Evolutionary conservation across 2,888 invertebrate genomes (phyloP), one percentile per base, ranked within the genome.

Genomic region (Ischnura elegans): DNA sequence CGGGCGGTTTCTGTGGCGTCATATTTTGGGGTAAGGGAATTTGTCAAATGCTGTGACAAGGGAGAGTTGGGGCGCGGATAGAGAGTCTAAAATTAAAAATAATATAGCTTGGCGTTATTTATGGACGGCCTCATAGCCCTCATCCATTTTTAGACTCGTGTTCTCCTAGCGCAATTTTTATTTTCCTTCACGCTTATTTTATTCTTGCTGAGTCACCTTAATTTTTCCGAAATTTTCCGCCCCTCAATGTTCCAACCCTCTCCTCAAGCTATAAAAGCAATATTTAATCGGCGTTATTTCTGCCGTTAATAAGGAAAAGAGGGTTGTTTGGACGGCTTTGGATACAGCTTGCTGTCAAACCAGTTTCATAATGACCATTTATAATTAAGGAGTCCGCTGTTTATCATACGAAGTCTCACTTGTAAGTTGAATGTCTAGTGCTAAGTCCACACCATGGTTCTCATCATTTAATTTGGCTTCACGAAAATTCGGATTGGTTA

Each of bases 21-120:
- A 76, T 76, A 25, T 76, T 76, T 76, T 76, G 76, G 61, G 76
- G 76, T 76, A 36, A 76, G 76, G 76, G 76, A 76, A 76, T 76
- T 76, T 76, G 76, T 76, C 76, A 76, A 76, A 76, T 36, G 76
- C 76, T 36, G 76, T 36, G 36, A 76, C 36, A 76, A 76, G 76
- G 76, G 36, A 36, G 36, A 2, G 76, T n/a, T 36, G 76, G 29
- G 76, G 36, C 8, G 61, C 8, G 61, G 61, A 10, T 6, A 29
- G 36, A 76, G 76, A 36, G 76, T 76, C 76, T 76, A 76, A 76
- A 76, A 76, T 76, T 76, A 76, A 76, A 76, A 76, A 76, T 76
- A 76, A 76, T 76, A 76, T 76, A 76, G 76, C 76, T 76, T n/a
- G 76, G 76, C 76, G 76, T 76, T 76, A 76, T 76, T 76, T 76